phyloP scores from a whole-genome alignment of 2,113 vertebrate genomes.

The Dryoscopus gambensis region DNA sequence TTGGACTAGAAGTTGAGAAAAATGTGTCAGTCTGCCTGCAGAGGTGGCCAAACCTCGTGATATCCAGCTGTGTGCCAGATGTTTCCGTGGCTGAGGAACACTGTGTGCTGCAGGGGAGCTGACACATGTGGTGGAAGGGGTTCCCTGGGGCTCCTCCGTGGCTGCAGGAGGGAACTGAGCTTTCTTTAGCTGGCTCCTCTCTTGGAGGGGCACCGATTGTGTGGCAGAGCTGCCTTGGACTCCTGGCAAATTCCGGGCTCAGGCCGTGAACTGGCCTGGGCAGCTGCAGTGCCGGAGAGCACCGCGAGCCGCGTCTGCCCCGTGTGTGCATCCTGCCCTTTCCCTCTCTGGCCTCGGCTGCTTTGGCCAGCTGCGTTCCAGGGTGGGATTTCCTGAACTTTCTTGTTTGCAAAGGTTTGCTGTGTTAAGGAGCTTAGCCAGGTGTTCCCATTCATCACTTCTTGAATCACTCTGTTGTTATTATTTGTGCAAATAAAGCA shows the following conservation, averaged over 20 bases:
- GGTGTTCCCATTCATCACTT: background rate
- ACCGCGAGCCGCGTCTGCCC: accelerated
- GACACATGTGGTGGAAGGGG: background rate
- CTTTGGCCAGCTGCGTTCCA: background rate
- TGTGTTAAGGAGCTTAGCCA: background rate
- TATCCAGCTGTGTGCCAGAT: background rate
- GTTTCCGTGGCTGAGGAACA: background rate
- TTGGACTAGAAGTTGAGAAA: background rate
- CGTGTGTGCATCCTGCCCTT: background rate
- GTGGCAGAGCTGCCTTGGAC: background rate
- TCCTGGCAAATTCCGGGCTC: background rate
- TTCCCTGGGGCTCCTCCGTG: background rate
- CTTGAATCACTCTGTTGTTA: background rate
- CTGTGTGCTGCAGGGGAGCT: background rate
- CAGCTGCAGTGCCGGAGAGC: background rate
- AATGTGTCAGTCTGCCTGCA: background rate
- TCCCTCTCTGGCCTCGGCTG: background rate
- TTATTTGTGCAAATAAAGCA: background rate
- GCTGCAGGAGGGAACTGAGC: accelerated
- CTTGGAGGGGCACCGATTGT: accelerated
- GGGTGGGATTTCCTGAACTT: background rate
- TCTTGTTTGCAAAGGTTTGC: background rate
- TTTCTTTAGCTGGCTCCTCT: background rate
- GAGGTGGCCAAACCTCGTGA: background rate
- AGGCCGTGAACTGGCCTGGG: background rate